A percentile compares a stretch with the other conserved stretches of the same genome.
Evolutionary conservation across 1,140 invertebrate genomes (phyloP).

Genomic region (Bombus turneri): DNA sequence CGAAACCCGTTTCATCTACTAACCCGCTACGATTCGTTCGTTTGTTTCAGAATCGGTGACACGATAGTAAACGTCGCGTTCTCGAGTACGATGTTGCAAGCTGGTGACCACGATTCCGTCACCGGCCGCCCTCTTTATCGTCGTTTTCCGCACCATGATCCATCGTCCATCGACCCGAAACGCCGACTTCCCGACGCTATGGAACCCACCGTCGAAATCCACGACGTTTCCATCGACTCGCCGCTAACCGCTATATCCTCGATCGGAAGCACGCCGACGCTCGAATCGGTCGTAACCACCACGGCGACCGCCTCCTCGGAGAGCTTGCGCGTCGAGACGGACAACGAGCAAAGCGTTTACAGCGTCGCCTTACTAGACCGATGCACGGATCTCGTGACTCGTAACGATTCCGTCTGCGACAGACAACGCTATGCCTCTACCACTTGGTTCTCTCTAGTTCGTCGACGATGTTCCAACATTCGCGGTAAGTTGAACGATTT

Average conservation of each 20-base stretch:
- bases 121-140: not conserved
- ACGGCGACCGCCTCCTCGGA: no score
- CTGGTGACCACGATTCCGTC: not conserved
- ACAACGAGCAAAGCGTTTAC: not conserved
- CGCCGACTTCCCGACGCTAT: no score
- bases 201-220: no score
- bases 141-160: no score
- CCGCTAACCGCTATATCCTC: not conserved
- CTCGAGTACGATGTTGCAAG: not conserved
- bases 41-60: slow-evolving; percentile 29
- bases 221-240: not conserved
- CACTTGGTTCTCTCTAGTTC: slow-evolving; percentile 46
- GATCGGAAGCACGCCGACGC: not conserved
- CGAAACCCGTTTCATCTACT: no score
- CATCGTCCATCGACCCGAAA: no score
- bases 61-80: not conserved
- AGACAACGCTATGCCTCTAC: not conserved
- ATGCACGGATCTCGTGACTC: slow-evolving; percentile 35
- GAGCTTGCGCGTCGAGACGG: not conserved
- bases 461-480: slow-evolving; percentile 39
- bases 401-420: not conserved
- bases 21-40: no score
- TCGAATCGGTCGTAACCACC: no score
- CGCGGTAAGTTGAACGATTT: slow-evolving; percentile 52
- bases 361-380: not conserved